Percentiles rank a stretch among this genome's conserved stretches.
Conservation (phyloP, 2,113 vertebrate genomes). For the Sarotherodon lohbergeri region DNA sequence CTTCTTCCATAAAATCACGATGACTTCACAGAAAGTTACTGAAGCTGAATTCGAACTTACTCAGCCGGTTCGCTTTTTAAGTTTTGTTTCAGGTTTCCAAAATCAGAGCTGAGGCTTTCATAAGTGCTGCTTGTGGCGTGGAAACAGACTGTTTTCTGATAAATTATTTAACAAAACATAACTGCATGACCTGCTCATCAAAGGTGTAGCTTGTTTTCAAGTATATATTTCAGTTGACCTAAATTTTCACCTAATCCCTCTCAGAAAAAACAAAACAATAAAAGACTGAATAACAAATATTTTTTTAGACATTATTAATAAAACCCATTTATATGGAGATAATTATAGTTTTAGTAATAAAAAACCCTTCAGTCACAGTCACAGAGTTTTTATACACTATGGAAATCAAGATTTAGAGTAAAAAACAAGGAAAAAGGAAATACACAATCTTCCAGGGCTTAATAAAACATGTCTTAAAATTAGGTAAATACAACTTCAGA, state of each 20-base stretch:
- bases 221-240: not conserved
- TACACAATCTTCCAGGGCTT: rapidly evolving
- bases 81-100: not conserved
- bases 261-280: not conserved
- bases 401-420: not conserved
- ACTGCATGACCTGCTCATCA: not conserved
- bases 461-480: not conserved
- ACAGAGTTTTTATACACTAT: not conserved
- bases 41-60: not conserved
- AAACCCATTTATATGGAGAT: not conserved
- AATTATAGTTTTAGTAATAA: not conserved
- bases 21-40: not conserved
- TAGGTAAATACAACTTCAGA: not conserved
- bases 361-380: not conserved
- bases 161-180: not conserved
- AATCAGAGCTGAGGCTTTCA: not conserved
- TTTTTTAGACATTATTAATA: not conserved
- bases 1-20: not conserved
- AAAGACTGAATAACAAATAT: not conserved
- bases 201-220: not conserved
- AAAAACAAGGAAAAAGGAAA: not conserved
- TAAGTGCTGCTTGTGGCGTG: rapidly evolving
- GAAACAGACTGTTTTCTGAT: not conserved
- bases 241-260: not conserved
- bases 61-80: not conserved